These are phyloP conservation scores for Genyomyrus donnyi DNA, from an alignment of 2,113 vertebrate species.

Conservation along the genomic window DNA sequence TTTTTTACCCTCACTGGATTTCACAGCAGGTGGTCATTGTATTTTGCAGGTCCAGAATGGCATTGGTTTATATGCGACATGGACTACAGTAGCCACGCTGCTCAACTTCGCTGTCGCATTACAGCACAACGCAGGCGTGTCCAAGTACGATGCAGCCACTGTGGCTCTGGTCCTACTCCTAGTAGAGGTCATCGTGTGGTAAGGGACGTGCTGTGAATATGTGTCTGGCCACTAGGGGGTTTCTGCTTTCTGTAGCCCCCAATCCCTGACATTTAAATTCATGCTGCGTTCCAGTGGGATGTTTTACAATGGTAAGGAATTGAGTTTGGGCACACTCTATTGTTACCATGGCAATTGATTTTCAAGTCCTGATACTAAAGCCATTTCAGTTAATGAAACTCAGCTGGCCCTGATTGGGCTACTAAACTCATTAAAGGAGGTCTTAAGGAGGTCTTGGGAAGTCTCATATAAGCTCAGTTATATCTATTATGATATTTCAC, in stretches of 20 bases:
- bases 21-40: background rate
- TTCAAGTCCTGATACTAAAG: background rate
- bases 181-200: slow-evolving; percentile 55
- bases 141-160: slow-evolving; percentile 43
- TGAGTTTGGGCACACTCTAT: background rate
- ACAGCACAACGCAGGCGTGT: slow-evolving; percentile 45
- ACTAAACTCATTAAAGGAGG: background rate
- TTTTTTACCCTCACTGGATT: background rate
- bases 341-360: background rate
- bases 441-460: background rate
- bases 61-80: slow-evolving; percentile 59
- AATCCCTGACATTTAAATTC: background rate
- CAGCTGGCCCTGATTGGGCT: background rate
- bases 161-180: slow-evolving; percentile 56
- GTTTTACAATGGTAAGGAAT: background rate
- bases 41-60: slow-evolving; percentile 62
- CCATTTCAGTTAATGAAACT: background rate
- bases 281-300: background rate
- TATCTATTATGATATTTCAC: background rate
- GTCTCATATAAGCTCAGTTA: background rate
- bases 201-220: slow-evolving; percentile 18
- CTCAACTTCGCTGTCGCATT: slow-evolving; percentile 65
- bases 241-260: background rate
- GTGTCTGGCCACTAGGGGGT: background rate
- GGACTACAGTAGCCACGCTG: slow-evolving; percentile 67